Evolutionary conservation across 1,140 invertebrate genomes (phyloP).

Genomic region (Pissodes strobi): DNA sequence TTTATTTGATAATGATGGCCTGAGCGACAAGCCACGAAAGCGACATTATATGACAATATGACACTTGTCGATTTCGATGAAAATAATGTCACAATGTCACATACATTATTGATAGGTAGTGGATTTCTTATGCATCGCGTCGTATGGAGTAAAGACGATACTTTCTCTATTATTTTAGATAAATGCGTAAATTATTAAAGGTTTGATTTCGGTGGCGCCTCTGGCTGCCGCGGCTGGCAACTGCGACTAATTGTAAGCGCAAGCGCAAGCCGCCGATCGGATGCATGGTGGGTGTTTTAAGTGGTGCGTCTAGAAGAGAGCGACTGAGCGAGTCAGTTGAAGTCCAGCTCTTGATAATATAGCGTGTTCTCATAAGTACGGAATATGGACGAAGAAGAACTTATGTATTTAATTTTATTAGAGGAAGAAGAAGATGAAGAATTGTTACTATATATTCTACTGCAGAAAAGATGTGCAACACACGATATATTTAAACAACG

Average conservation of each 20-base stretch:
- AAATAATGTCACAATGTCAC: constrained; percentile 52
- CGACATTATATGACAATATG: constrained; percentile 55
- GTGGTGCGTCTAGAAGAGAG: background rate
- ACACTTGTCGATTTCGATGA: constrained; percentile 43
- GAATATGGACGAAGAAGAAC: background rate
- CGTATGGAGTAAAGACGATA: constrained; percentile 39
- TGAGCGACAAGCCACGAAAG: no score
- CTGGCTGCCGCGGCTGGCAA: background rate
- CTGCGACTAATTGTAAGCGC: background rate
- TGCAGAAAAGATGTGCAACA: background rate
- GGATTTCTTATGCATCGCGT: constrained; percentile 43
- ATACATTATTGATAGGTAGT: constrained; percentile 50
- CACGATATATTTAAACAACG: background rate
- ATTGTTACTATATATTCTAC: background rate
- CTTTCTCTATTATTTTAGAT: constrained; percentile 38
- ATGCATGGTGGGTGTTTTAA: background rate
- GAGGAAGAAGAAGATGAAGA: background rate
- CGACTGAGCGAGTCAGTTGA: background rate
- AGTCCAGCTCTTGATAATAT: background rate
- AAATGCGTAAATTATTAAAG: constrained; percentile 30
- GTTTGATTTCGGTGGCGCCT: background rate
- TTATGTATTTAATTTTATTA: background rate
- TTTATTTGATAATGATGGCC: no score
- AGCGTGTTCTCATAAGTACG: background rate
- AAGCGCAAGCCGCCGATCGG: background rate